Percentiles rank a stretch among this genome's conserved stretches.
Evolutionary conservation across 2,113 vertebrate species (phyloP).

Genomic region (Trogon surrucura): DNA sequence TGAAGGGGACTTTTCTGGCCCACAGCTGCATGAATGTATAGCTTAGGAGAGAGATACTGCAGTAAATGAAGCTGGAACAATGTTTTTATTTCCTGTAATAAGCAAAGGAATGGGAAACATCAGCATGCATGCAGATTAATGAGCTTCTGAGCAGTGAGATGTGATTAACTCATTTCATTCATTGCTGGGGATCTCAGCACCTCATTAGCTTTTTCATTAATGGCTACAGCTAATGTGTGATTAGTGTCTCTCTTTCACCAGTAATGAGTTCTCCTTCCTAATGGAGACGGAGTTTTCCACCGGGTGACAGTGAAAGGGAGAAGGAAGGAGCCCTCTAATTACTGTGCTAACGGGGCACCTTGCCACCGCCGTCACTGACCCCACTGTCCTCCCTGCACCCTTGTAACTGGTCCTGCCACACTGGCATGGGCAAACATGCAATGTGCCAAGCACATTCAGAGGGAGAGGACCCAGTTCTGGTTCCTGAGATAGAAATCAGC

Average conservation of each 20-base stretch:
- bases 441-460: background rate
- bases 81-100: constrained; percentile 18
- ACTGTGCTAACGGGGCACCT: background rate
- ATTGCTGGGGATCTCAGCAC: background rate
- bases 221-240: constrained; percentile 32
- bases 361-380: accelerated
- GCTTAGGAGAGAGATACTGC: background rate
- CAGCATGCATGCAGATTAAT: background rate
- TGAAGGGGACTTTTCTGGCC: background rate
- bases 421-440: accelerated
- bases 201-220: constrained; percentile 59
- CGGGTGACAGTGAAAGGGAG: background rate
- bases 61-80: background rate
- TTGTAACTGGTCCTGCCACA: background rate
- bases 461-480: background rate
- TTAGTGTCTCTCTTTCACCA: background rate
- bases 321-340: background rate
- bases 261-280: constrained; percentile 34
- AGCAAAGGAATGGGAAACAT: constrained; percentile 6
- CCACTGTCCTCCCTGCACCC: background rate
- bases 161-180: constrained; percentile 54
- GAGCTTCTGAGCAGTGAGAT: constrained; percentile 14
- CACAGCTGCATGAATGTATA: background rate
- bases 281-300: background rate
- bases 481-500: background rate